Evolutionary conservation across 2,113 vertebrate genomes (phyloP), one percentile per base, ranked within the genome.

Genomic region (Heptranchias perlo): DNA sequence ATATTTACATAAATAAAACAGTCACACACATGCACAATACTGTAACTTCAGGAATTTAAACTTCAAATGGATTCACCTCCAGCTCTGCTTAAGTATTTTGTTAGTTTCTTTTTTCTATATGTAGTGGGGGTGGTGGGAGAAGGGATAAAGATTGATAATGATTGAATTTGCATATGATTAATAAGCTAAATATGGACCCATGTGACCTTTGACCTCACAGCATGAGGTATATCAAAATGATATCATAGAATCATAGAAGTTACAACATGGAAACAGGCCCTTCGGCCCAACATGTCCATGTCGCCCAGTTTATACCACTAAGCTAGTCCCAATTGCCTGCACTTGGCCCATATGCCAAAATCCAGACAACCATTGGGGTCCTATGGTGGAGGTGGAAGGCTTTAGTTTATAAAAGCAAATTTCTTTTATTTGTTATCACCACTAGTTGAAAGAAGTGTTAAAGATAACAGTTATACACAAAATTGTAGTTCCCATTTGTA

Each of bases 1-100:
- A 28, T 11, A 73, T 91, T 91, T 91, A 58, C 52, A 35, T 25
- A 91, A 58, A 35, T 96, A 16, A 54, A 96, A 96, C 96, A 96
- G 96, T 0, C 96, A 84, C 94, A 61, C 35, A 13, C 18, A 49
- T 82, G 39, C 4, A 39, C 82, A 91, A 13, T 91, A 11, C 87
- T 58, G 49, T 91, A 54, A 28, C 87, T 76, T 25, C 31, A 91
- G 49, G 52, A 91, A 91, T 58, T 58, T 58, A 35, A 89, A 89
- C 84, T 91, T 58, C 87, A 91, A 58, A 4, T 54, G 54, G 87
- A 91, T 31, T 91, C 28, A 58, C 52, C 31, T 91, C 44, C 54
- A 58, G 54, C 35, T 58, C 49, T 91, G 52, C 13, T 86, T 73
- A 73, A 73, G 76, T 44, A 82, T 16, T 82, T 91, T 91, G 31